Evolutionary conservation across 2,113 vertebrate genomes (phyloP), one percentile per base, ranked within the genome.

Genomic region (Heteronetta atricapilla): DNA sequence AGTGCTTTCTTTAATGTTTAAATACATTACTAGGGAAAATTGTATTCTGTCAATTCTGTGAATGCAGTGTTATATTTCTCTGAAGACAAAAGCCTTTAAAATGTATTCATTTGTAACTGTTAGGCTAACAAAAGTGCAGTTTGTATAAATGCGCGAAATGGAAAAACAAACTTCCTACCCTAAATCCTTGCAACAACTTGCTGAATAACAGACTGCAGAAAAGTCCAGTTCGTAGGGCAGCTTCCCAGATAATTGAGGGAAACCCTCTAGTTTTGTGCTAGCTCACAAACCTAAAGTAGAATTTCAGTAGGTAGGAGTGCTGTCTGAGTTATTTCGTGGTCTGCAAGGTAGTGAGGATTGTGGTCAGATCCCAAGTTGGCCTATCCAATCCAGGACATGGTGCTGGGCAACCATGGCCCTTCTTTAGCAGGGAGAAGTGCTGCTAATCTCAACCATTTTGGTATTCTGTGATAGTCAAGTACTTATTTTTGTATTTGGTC

Each of bases 71-170:
- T 79, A 52, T 13, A 28, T 59, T 73, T 59, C 42, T 59, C 66
- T 38, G 19, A 64, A 75, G 46, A 31, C 7, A 8, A 0, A 2
- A 67, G 19, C n/a, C 70, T 83, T 91, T 48, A 48, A 75, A 26
- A 38, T 29, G 22, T 4, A 6, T 9, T 74, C 17, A 25, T n/a
- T 28, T 1, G 0, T 23, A 13, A 36, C 17, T 11, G 8, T 46
- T 48, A 17, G 5, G 3, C 26, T 83, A 52, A 20, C 17, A 14
- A 4, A 77, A 52, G 8, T 33, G 31, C 23, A 3, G 11, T 38
- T 68, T 42, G 25, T 19, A 36, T 29, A 44, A 10, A 5, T 59
- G 20, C 11, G 10, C 42, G 44, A 66, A 80, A 33, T 25, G 22
- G 16, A 60, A 68, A 55, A 76, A 40, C 12, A 44, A n/a, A 44